phyloP scores from a whole-genome alignment of 2,888 invertebrate species.

The Athalia circularis region DNA sequence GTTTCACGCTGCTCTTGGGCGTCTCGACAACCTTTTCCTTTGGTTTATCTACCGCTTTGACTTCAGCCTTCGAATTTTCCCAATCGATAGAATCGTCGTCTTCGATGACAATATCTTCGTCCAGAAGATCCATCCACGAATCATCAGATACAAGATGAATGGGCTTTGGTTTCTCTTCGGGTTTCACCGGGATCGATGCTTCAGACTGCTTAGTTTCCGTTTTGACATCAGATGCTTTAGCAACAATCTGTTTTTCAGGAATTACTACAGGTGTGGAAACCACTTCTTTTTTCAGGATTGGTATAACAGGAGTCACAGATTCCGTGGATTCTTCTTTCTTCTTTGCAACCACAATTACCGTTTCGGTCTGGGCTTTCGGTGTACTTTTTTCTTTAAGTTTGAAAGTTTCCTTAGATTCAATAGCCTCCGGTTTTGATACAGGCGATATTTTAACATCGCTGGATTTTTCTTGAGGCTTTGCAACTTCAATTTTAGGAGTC shows the following conservation, averaged over 20 bases:
- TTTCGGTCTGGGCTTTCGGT: constrained; percentile 26
- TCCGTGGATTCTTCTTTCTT: constrained; percentile 39
- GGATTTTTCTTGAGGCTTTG: not conserved
- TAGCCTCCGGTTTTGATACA: constrained; percentile 14
- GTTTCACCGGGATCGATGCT: constrained; percentile 15
- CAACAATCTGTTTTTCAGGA: not conserved
- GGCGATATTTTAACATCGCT: constrained; percentile 4
- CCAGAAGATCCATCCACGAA: constrained; percentile 59
- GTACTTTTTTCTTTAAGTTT: constrained; percentile 43
- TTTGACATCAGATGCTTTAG: not conserved
- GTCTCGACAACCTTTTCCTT: constrained; percentile 16
- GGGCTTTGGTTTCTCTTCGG: constrained; percentile 36
- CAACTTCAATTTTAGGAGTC: constrained; percentile 1
- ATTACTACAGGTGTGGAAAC: constrained; percentile 50
- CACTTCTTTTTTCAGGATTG: constrained; percentile 49
- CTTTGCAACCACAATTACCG: constrained; percentile 25
- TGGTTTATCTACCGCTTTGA: constrained; percentile 53
- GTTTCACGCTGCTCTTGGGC: constrained; percentile 9
- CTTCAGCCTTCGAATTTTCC: constrained; percentile 15
- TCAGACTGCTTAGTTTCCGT: not conserved
- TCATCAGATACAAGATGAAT: constrained; percentile 52
- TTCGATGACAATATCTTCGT: constrained; percentile 59
- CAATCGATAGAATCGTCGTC: constrained; percentile 38
- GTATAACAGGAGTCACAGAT: constrained; percentile 49
- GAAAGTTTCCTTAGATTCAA: not conserved